phyloP scores from a whole-genome alignment of 2,797 vertebrate genomes.

The Galago senegalensis region DNA sequence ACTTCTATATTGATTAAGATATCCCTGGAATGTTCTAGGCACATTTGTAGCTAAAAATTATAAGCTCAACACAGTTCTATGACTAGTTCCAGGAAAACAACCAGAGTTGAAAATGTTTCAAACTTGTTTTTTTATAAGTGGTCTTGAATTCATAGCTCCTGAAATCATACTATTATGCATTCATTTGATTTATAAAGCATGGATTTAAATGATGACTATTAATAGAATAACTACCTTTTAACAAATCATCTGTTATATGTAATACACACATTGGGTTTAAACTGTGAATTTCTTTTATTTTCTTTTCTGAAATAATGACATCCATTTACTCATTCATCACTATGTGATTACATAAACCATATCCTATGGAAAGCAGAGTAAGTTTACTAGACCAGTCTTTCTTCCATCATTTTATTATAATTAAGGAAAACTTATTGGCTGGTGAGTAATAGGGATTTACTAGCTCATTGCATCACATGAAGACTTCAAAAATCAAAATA shows the following conservation, averaged over 20 bases:
- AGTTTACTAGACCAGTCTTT: neutral
- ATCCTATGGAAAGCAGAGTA: neutral
- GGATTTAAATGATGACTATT: neutral
- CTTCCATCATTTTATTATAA: neutral
- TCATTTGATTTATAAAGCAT: neutral
- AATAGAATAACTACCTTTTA: neutral
- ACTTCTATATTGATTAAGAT: neutral
- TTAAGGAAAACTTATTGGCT: neutral
- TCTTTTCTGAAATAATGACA: neutral
- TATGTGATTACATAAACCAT: neutral
- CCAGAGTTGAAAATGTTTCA: neutral
- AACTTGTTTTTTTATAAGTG: neutral
- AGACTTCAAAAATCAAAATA: conserved; percentile 19
- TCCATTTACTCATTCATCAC: neutral
- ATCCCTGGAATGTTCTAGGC: neutral
- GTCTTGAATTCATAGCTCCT: neutral
- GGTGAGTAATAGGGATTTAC: neutral
- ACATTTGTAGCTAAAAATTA: neutral
- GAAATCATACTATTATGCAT: neutral
- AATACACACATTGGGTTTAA: neutral
- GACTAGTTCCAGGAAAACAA: conserved; percentile 7
- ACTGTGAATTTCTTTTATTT: neutral
- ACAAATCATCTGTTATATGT: neutral
- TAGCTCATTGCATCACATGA: neutral
- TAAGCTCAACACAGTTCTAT: neutral